Evolutionary conservation across 2,797 vertebrate genomes (phyloP).

Genomic region (Sylvia borin): DNA sequence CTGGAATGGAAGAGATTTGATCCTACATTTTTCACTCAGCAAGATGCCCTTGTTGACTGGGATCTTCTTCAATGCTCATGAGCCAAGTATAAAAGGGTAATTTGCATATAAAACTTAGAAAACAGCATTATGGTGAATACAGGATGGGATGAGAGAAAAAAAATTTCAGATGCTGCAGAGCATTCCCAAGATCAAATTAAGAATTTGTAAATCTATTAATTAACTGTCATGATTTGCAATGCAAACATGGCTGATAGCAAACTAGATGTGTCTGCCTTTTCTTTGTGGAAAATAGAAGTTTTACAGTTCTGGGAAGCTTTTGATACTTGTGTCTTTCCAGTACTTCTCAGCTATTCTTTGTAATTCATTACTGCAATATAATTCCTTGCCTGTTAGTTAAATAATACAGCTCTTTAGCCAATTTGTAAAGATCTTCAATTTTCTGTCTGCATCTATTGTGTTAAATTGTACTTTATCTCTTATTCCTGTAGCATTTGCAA

Average conservation of each 20-base stretch:
- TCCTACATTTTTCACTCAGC: not conserved
- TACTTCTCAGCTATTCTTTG: slow-evolving; percentile 42
- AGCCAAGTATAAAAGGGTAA: not conserved
- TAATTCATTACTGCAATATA: slow-evolving; percentile 34
- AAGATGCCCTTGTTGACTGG: not conserved
- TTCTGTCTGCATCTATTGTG: slow-evolving; percentile 47
- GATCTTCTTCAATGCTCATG: not conserved
- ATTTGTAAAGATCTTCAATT: slow-evolving; percentile 58
- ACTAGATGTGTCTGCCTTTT: not conserved
- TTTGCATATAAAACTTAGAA: not conserved
- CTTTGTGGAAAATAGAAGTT: not conserved
- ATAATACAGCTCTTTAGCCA: slow-evolving; percentile 19
- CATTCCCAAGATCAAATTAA: not conserved
- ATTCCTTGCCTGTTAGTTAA: slow-evolving; percentile 46
- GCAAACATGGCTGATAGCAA: not conserved
- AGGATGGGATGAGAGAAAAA: not conserved
- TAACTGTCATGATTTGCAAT: not conserved
- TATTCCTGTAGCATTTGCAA: not conserved
- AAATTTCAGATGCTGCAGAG: not conserved
- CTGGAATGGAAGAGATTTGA: not conserved
- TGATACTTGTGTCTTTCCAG: not conserved
- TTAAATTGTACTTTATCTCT: not conserved
- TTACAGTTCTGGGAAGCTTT: not conserved
- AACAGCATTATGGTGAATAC: not conserved
- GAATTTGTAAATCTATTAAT: not conserved